phyloP scores from a whole-genome alignment of 1,140 invertebrate genomes.

The Drosophila kurseongensis region DNA sequence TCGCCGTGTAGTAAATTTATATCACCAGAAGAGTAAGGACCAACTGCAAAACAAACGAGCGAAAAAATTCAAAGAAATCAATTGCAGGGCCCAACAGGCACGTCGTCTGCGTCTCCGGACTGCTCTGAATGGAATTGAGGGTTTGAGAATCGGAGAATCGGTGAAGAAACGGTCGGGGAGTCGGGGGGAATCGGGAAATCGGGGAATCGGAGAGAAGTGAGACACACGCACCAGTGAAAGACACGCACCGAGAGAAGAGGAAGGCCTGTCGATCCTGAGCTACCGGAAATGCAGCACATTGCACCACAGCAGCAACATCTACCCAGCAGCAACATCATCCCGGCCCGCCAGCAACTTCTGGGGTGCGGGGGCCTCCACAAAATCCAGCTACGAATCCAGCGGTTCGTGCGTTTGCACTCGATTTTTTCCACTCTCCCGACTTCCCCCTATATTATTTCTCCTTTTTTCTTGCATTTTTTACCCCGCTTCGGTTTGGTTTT shows the following conservation, averaged over 20 bases:
- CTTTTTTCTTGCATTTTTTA: constrained; percentile 1
- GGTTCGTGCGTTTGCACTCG: constrained; percentile 57
- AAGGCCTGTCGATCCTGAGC: constrained; percentile 28
- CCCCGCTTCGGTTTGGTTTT: constrained; percentile 2
- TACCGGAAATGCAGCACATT: constrained; percentile 82
- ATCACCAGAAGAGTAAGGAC: constrained; percentile 6
- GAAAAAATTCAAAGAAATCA: constrained; percentile 79
- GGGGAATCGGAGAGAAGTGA: constrained; percentile 40
- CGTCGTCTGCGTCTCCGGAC: constrained; percentile 29
- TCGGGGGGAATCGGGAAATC: constrained; percentile 1
- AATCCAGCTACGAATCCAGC: constrained; percentile 9
- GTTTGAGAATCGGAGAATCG: constrained; percentile 10
- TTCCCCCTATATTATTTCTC: neutral
- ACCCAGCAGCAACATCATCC: neutral
- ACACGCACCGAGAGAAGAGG: constrained; percentile 54
- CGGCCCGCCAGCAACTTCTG: neutral
- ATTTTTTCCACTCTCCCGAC: constrained; percentile 27
- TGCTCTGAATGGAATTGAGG: constrained; percentile 7
- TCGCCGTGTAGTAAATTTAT: constrained; percentile 6
- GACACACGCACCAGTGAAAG: constrained; percentile 69
- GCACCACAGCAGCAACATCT: constrained; percentile 36
- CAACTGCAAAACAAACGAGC: constrained; percentile 58
- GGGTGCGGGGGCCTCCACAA: constrained; percentile 4
- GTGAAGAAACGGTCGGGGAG: neutral
- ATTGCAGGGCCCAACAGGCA: constrained; percentile 75